phyloP scores from a whole-genome alignment of 2,888 invertebrate species.

The Drosophila greeni region DNA sequence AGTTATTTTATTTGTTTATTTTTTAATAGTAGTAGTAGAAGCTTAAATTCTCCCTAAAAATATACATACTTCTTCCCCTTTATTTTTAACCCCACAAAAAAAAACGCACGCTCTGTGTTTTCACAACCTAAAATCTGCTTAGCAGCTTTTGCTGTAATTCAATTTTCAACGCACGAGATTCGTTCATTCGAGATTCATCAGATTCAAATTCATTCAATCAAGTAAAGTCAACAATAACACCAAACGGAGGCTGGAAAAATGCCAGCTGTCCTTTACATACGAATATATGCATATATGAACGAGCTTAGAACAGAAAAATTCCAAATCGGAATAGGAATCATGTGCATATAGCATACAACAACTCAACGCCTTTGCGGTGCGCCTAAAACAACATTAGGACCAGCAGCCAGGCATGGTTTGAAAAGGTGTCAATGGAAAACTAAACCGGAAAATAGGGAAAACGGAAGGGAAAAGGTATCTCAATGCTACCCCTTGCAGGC shows the following conservation, averaged over 20 bases:
- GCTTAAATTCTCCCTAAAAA: too few species aligned
- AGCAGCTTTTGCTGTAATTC: conserved; percentile 38
- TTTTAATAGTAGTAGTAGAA: too few species aligned
- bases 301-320: conserved; percentile 20
- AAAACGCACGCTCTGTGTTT: conserved; percentile 4
- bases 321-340: conserved; percentile 35
- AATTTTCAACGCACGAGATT: conserved; percentile 33
- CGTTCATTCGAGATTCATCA: conserved; percentile 37
- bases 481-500: conserved; percentile 13
- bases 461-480: background rate
- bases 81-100: conserved; percentile 4
- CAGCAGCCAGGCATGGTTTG: conserved; percentile 37
- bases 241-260: conserved; percentile 25
- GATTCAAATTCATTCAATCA: conserved; percentile 38
- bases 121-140: conserved; percentile 32
- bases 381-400: conserved; percentile 63
- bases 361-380: conserved; percentile 42
- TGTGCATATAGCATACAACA: conserved; percentile 18
- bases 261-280: conserved; percentile 28
- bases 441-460: conserved; percentile 44
- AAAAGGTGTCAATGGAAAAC: conserved; percentile 65
- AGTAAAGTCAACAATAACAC: conserved; percentile 56
- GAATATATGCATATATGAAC: too few species aligned
- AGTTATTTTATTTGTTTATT: too few species aligned
- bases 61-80: background rate